Percentiles rank a stretch among this genome's conserved stretches.
Evolutionary conservation across 2,888 invertebrate species (phyloP).

Genomic region (Lasioglossum calceatum): DNA sequence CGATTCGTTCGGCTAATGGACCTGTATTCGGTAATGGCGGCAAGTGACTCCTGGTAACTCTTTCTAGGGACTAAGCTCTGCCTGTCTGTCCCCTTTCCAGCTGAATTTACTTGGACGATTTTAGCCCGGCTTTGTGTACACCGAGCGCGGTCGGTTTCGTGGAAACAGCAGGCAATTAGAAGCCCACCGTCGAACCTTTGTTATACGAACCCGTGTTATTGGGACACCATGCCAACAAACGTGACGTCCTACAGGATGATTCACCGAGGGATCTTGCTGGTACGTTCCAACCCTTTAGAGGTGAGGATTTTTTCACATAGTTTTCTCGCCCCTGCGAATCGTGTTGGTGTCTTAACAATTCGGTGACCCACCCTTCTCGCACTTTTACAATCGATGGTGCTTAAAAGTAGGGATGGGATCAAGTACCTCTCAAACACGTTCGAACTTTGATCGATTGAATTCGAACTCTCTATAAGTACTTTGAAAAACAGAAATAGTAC

Average conservation of each 20-base stretch:
- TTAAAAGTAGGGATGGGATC: too few relatives aligned
- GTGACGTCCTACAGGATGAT: neutral
- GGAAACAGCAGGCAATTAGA: conserved; percentile 13
- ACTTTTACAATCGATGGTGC: too few relatives aligned
- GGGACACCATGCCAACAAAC: neutral
- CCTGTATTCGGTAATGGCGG: conserved; percentile 13
- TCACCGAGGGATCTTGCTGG: neutral
- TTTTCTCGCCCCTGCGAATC: too few relatives aligned
- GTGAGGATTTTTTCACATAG: too few relatives aligned
- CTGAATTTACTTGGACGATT: conserved; percentile 15
- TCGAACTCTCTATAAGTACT: too few relatives aligned
- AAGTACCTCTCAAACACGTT: too few relatives aligned
- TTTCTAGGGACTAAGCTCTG: neutral
- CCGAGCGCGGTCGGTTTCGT: conserved; percentile 4
- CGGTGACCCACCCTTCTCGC: too few relatives aligned
- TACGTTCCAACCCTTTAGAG: neutral
- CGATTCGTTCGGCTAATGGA: conserved; percentile 43
- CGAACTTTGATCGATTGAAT: too few relatives aligned
- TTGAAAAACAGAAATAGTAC: too few relatives aligned
- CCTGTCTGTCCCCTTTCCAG: neutral
- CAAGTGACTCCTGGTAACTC: conserved; percentile 23
- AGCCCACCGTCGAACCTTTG: neutral
- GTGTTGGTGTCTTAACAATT: too few relatives aligned
- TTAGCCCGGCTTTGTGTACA: conserved; percentile 8
- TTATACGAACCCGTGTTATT: conserved; percentile 14